phyloP scores from a whole-genome alignment of 2,797 vertebrate species.

The Neosilurus mollespiculum region DNA sequence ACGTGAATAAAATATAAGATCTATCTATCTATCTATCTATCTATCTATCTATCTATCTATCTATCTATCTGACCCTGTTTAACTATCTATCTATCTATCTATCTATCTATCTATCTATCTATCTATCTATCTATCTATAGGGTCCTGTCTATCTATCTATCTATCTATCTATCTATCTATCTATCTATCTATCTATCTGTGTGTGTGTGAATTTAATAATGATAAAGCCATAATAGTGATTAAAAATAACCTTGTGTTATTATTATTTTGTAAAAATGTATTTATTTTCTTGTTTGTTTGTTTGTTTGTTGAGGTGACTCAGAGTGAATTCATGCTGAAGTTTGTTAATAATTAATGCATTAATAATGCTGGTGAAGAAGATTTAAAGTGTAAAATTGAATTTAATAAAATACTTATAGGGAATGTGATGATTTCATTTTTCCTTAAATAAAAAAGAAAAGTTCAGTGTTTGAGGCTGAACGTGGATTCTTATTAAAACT shows the following conservation, averaged over 20 bases:
- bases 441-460: neutral
- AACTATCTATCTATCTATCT: neutral
- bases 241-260: too few relatives aligned
- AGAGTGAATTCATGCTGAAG: neutral
- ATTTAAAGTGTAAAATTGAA: neutral
- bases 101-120: conserved; percentile 1
- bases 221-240: too few relatives aligned
- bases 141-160: neutral
- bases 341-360: neutral
- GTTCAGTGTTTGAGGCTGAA: neutral
- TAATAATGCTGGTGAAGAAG: neutral
- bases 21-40: neutral
- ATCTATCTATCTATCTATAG: neutral
- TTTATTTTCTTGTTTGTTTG: too few relatives aligned
- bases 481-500: neutral
- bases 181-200: neutral
- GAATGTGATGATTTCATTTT: neutral
- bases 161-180: neutral
- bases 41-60: neutral
- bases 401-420: neutral
- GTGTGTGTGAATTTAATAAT: too few relatives aligned
- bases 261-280: too few relatives aligned
- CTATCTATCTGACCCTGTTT: too few relatives aligned
- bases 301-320: too few relatives aligned
- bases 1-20: too few relatives aligned